Evolutionary conservation across 53 echinoderm and acorn worm genomes (phyloP).

Genomic region (Apostichopus leukothele): DNA sequence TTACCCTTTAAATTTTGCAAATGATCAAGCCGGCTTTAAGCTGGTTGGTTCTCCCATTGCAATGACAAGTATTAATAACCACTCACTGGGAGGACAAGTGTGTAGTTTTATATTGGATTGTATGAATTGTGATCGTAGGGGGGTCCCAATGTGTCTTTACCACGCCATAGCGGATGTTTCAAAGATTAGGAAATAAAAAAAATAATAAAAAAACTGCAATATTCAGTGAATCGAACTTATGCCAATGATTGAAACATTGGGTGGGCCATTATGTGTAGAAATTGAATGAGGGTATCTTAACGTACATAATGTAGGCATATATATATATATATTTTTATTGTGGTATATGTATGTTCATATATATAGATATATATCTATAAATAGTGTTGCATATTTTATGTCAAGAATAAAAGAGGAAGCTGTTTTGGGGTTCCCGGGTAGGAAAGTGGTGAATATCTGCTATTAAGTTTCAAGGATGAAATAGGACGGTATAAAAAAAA

Average conservation of each 20-base stretch:
- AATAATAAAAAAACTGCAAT: neutral
- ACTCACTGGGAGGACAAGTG: neutral
- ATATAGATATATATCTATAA: too few species aligned
- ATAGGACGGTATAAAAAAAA: too few species aligned
- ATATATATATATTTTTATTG: neutral
- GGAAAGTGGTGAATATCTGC: too few species aligned
- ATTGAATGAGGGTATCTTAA: neutral
- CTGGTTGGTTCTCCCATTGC: neutral
- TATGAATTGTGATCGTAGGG: neutral
- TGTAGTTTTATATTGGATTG: neutral
- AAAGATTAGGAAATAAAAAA: neutral
- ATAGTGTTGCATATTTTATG: too few species aligned
- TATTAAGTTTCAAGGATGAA: too few species aligned
- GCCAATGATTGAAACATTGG: neutral
- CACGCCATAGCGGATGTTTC: neutral
- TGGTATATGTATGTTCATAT: too few species aligned
- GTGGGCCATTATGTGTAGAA: neutral
- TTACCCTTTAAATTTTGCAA: too few species aligned
- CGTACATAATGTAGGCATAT: neutral
- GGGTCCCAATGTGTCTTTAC: constrained; percentile 18
- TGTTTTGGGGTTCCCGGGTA: too few species aligned
- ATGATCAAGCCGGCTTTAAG: too few species aligned
- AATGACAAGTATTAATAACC: constrained; percentile 40
- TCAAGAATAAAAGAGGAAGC: too few species aligned
- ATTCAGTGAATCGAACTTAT: neutral